Evolutionary conservation across 53 echinoderm and acorn worm species (phyloP).

Genomic region (Luidia sarsii): DNA sequence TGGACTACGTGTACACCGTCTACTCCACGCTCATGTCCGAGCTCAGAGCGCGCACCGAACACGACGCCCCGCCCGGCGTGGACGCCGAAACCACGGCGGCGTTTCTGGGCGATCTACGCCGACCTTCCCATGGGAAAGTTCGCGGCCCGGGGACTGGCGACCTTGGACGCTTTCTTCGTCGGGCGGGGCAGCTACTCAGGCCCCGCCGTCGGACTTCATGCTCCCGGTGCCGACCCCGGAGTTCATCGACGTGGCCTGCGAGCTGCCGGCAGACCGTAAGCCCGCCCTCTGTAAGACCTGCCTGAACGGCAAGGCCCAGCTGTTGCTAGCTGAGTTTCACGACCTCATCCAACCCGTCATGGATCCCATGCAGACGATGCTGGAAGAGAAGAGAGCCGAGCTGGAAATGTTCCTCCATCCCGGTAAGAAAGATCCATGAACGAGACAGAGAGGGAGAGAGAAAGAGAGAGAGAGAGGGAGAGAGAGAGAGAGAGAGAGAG

Average conservation of each 20-base stretch:
- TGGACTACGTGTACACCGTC: constrained; percentile 10
- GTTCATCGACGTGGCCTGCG: not conserved
- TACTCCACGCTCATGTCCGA: not conserved
- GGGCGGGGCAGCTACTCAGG: not conserved
- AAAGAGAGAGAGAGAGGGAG: no score
- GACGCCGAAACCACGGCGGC: not conserved
- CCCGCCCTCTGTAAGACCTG: not conserved
- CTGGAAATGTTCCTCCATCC: no score
- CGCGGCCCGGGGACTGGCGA: not conserved
- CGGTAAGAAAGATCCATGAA: no score
- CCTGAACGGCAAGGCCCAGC: not conserved
- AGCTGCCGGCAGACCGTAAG: not conserved
- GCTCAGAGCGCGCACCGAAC: not conserved
- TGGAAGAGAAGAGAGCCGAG: no score
- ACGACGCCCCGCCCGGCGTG: not conserved
- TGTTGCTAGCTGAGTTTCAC: not conserved
- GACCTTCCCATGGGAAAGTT: not conserved
- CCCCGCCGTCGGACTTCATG: not conserved
- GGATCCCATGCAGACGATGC: not conserved
- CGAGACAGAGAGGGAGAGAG: no score
- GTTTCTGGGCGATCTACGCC: constrained; percentile 10
- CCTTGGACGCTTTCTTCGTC: not conserved
- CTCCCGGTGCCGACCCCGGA: not conserved
- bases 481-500: no score
- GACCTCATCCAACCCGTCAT: not conserved